phyloP scores from a whole-genome alignment of 2,888 invertebrate species.

The Papilio demoleus region DNA sequence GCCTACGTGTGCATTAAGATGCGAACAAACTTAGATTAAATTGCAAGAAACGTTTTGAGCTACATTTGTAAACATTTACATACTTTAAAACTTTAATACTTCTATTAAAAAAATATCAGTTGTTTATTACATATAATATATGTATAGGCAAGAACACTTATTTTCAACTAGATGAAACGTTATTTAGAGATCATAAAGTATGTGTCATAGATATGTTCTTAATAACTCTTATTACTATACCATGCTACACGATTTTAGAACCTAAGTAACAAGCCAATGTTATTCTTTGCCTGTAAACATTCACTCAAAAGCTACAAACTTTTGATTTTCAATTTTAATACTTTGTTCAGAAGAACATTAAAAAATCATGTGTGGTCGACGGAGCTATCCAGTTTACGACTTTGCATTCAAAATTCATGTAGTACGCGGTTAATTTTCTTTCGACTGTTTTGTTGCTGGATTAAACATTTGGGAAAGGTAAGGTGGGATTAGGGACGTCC shows the following conservation, averaged over 20 bases:
- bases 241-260: not conserved
- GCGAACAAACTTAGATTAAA: conserved; percentile 8
- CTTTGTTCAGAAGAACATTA: not conserved
- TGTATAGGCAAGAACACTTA: no score
- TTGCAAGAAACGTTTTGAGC: not conserved
- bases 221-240: not conserved
- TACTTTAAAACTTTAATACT: not conserved
- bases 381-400: conserved; percentile 23
- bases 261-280: not conserved
- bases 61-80: not conserved
- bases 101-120: not conserved
- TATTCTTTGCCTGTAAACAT: not conserved
- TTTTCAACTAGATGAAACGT: no score
- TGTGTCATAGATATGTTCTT: not conserved
- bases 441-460: conserved; percentile 3
- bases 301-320: no score
- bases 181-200: no score
- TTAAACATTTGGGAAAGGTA: not conserved
- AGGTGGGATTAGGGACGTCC: no score
- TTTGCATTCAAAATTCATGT: conserved; percentile 29
- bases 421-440: conserved; percentile 1
- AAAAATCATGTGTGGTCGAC: not conserved
- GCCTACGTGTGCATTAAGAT: conserved; percentile 1
- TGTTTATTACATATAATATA: no score
- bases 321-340: not conserved